Evolutionary conservation across 2,797 vertebrate genomes (phyloP), one percentile per base, ranked within the genome.

Genomic region (Echiichthys vipera): DNA sequence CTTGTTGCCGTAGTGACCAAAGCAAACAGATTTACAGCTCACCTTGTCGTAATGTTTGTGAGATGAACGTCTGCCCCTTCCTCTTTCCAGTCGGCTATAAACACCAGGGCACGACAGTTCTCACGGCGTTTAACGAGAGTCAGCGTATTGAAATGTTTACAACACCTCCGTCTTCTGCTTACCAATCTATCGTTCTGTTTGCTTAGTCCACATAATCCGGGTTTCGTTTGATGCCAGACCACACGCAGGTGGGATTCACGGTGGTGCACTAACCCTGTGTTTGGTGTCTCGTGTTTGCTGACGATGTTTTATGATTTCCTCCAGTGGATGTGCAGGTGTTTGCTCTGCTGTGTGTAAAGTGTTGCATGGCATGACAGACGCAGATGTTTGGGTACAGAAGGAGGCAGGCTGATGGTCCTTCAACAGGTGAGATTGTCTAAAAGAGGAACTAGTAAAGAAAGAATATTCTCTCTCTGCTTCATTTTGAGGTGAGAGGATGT

Each of bases 81-180:
- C 89, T 85, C 86, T 91, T 88, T 86, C 65, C 63, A 34, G 29
- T 22, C 45, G 2, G 46, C 73, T 63, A 17, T 84, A 86, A 89
- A 85, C 78, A 66, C 30, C 37, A 13, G 49, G 30, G 67, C 24
- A 46, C 47, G 42, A 24, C 45, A 66, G 74, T 88, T 90, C 81
- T 78, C 84, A 84, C 73, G 42, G 61, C 47, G 51, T 74, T 73
- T 45, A 70, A 67, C 49, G 25, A 20, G 47, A 59, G 2, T 13
- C 46, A 17, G 63, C 25, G 1, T 1, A 8, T 37, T 49, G 63
- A 72, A 29, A 55, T 39, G 30, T 84, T 89, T 78, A 89, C 63
- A 43, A 65, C 69, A 13, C 53, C 65, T 65, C 64, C 17, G 17
- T 55, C 25, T 51, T 13, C 25, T 74, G 56, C 71, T 82, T 59